These are phyloP conservation scores for Brassicogethes aeneus DNA, from an alignment of 2,888 invertebrate species.

Conservation along the genomic window DNA sequence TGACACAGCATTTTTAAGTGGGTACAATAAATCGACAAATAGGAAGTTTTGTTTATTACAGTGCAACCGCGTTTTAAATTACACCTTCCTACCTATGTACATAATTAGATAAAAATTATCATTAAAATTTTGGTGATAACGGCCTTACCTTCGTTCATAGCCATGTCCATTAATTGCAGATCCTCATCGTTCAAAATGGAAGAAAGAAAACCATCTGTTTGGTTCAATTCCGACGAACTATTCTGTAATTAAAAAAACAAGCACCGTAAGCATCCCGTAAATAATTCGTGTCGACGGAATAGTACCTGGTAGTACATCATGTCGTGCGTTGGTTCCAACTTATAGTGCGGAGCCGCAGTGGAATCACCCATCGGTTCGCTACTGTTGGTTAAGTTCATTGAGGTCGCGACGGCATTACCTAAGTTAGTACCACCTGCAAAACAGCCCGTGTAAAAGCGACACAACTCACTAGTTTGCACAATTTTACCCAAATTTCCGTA, in stretches of 20 bases:
- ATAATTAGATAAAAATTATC: too few relatives aligned
- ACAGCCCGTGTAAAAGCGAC: too few relatives aligned
- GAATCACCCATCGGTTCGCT: slow-evolving; percentile 57
- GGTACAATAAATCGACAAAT: too few relatives aligned
- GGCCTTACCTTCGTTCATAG: slow-evolving; percentile 73
- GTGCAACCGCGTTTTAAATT: too few relatives aligned
- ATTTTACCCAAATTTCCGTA: too few relatives aligned
- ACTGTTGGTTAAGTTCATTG: slow-evolving; percentile 70
- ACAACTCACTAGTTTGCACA: not conserved
- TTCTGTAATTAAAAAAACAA: slow-evolving; percentile 38
- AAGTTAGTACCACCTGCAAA: slow-evolving; percentile 51
- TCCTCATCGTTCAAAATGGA: slow-evolving; percentile 85
- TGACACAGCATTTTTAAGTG: too few relatives aligned
- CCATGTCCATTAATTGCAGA: slow-evolving; percentile 86
- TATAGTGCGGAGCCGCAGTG: slow-evolving; percentile 50
- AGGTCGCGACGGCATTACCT: slow-evolving; percentile 66
- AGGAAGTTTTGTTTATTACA: too few relatives aligned
- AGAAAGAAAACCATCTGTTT: slow-evolving; percentile 79
- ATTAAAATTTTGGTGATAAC: too few relatives aligned
- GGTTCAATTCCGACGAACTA: slow-evolving; percentile 57
- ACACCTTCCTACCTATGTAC: too few relatives aligned
- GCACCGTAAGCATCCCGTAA: too few relatives aligned
- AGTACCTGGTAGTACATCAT: slow-evolving; percentile 75
- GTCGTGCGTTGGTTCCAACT: slow-evolving; percentile 62
- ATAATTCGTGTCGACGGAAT: too few relatives aligned